phyloP scores from a whole-genome alignment of 2,797 vertebrate genomes.

The Ammospiza maritima region DNA sequence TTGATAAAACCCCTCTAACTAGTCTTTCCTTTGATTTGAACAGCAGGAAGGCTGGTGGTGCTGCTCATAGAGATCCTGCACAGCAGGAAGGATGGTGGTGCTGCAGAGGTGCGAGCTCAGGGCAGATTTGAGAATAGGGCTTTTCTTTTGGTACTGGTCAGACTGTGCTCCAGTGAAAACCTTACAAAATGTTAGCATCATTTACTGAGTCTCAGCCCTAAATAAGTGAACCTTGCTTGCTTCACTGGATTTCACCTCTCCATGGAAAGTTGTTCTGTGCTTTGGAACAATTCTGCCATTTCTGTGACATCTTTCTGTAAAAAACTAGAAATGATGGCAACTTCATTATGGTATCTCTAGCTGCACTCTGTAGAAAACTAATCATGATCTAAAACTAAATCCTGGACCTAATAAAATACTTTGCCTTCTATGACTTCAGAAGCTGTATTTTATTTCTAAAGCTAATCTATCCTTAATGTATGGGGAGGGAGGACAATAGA shows the following conservation, averaged over 20 bases:
- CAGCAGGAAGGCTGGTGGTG: neutral
- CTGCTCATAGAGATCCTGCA: neutral
- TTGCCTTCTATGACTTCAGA: neutral
- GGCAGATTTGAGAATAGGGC: neutral
- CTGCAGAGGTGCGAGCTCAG: neutral
- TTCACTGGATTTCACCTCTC: neutral
- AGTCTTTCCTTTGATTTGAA: neutral
- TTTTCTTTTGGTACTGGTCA: neutral
- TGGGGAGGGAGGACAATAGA: neutral
- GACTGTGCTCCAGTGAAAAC: neutral
- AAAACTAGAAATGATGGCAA: neutral
- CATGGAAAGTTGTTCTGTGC: neutral
- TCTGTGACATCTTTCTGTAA: neutral
- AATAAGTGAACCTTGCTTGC: neutral
- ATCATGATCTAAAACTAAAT: neutral
- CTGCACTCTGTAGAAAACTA: neutral
- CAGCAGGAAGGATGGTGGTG: neutral
- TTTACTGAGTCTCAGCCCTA: neutral
- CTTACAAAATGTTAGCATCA: neutral
- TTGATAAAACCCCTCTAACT: neutral
- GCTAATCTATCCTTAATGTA: neutral
- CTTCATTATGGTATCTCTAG: neutral
- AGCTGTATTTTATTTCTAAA: constrained; percentile 36
- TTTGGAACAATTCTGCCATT: neutral
- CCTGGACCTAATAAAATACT: neutral